Conservation (phyloP, 64 coral and sea anemone species). For the Porites australiensis region DNA sequence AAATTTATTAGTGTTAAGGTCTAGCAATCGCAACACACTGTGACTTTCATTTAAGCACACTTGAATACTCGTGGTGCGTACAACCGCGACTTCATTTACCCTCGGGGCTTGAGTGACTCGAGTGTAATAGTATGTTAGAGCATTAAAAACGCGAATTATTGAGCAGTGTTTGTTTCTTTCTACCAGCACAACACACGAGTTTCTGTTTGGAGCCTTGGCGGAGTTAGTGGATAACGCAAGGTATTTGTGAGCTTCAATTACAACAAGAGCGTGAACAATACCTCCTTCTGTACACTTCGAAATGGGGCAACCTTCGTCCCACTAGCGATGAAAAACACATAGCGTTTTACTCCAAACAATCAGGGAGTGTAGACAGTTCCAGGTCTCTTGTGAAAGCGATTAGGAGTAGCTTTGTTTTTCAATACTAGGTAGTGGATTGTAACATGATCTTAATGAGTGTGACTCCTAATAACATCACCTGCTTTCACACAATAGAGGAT, state of each 20-base stretch:
- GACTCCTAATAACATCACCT: background rate
- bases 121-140: background rate
- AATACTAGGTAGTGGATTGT: background rate
- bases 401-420: background rate
- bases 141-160: background rate
- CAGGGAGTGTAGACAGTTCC: no score
- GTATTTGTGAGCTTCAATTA: slow-evolving; percentile 17
- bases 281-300: no score
- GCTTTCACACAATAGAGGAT: background rate
- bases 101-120: background rate
- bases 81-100: background rate
- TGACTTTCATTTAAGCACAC: background rate
- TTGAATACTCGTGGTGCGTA: background rate
- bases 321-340: no score
- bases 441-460: background rate
- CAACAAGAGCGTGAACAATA: no score
- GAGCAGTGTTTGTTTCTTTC: slow-evolving; percentile 17
- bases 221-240: slow-evolving; percentile 98
- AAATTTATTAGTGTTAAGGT: no score
- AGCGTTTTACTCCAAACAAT: no score
- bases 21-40: background rate
- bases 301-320: background rate
- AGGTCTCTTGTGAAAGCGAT: background rate
- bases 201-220: slow-evolving; percentile 96
- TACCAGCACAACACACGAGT: slow-evolving; percentile 97